phyloP scores from a whole-genome alignment of 2,113 vertebrate species.

The Alaudala cheleensis region DNA sequence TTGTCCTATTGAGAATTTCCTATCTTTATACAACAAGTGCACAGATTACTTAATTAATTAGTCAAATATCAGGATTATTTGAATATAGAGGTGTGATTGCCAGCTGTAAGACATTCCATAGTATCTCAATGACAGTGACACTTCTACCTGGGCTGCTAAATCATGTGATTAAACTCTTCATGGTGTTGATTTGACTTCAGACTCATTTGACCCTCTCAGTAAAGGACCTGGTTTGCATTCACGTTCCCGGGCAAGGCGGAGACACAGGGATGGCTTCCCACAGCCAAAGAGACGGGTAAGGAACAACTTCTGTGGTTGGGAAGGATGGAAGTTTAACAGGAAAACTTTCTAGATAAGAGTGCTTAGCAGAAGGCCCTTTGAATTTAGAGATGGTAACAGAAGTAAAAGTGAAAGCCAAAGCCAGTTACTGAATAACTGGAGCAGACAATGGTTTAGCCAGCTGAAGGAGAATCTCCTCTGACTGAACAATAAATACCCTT shows the following conservation, averaged over 20 bases:
- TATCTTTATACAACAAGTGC: neutral
- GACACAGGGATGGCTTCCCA: slow-evolving; percentile 82
- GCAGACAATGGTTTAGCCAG: too few relatives aligned
- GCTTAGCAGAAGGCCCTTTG: too few relatives aligned
- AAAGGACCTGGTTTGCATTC: slow-evolving; percentile 76
- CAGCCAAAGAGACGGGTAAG: slow-evolving; percentile 88
- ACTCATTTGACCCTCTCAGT: slow-evolving; percentile 82
- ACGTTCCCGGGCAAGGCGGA: slow-evolving; percentile 79
- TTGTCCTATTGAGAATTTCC: neutral
- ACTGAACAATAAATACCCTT: too few relatives aligned
- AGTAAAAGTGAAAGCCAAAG: too few relatives aligned
- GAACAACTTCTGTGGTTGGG: neutral
- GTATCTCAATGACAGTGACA: neutral
- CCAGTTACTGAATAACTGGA: too few relatives aligned
- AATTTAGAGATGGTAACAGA: too few relatives aligned
- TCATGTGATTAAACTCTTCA: slow-evolving; percentile 32
- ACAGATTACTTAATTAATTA: neutral
- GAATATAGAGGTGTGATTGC: neutral
- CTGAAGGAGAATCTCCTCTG: too few relatives aligned
- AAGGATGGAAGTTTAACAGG: too few relatives aligned
- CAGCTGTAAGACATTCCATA: neutral
- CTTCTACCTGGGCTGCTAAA: slow-evolving; percentile 8
- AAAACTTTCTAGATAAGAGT: too few relatives aligned
- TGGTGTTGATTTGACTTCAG: slow-evolving; percentile 69
- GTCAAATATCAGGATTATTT: neutral